Conservation (phyloP, 2,113 vertebrate species). For the Grammomys dolichurus region DNA sequence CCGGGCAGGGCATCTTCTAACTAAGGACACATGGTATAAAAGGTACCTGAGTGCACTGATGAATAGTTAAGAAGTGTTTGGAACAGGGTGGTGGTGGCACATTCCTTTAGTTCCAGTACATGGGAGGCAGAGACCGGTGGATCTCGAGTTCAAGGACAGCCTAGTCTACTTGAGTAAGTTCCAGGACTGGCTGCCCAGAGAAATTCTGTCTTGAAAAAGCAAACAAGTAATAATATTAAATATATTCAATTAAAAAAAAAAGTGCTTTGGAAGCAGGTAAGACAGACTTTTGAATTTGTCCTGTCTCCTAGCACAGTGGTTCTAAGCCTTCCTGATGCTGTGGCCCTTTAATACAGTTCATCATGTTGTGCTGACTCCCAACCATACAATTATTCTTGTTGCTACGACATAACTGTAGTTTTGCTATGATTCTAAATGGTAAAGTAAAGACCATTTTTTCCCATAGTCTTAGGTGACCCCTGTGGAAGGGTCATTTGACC, state of each 20-base stretch:
- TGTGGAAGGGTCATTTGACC: not conserved
- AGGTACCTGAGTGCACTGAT: not conserved
- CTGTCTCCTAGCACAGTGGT: not conserved
- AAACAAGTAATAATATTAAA: not conserved
- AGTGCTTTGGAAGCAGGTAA: not conserved
- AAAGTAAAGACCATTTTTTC: not conserved
- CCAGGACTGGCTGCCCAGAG: not conserved
- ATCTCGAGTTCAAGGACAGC: not conserved
- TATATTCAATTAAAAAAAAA: not conserved
- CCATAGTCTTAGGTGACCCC: not conserved
- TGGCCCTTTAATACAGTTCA: not conserved
- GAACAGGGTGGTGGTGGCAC: not conserved
- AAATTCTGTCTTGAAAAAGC: not conserved
- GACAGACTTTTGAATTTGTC: not conserved
- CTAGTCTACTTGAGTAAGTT: not conserved
- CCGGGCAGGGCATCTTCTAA: not conserved
- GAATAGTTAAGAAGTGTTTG: not conserved
- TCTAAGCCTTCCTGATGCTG: not conserved
- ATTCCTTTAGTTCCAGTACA: not conserved
- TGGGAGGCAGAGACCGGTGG: not conserved
- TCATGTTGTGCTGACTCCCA: not conserved
- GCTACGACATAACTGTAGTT: not conserved
- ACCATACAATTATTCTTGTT: not conserved
- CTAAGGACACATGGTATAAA: not conserved
- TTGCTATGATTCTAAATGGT: not conserved